Evolutionary conservation across 2,113 vertebrate species (phyloP).

Genomic region (Prolemur simus): DNA sequence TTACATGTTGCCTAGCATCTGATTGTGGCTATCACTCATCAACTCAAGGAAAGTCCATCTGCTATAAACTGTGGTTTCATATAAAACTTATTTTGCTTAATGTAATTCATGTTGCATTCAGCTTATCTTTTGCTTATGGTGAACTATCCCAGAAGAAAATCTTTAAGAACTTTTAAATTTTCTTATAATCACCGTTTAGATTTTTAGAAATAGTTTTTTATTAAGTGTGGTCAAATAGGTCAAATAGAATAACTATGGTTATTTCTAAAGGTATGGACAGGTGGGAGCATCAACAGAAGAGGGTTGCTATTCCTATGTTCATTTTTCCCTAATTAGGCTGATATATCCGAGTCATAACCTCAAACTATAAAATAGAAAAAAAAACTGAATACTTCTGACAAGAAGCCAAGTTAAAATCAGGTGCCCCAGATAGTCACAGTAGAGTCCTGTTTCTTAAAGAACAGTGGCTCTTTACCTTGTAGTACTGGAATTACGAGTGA

Average conservation of each 20-base stretch:
- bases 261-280: neutral
- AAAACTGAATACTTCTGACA: neutral
- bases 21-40: neutral
- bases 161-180: neutral
- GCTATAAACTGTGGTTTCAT: neutral
- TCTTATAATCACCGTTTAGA: neutral
- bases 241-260: neutral
- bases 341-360: neutral
- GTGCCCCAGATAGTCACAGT: neutral
- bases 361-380: neutral
- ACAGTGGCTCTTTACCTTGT: neutral
- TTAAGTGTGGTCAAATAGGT: neutral
- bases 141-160: neutral
- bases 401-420: neutral
- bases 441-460: neutral
- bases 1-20: neutral
- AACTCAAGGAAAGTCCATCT: neutral
- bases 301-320: neutral
- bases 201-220: neutral
- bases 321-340: neutral
- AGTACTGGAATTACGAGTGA: neutral
- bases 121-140: neutral
- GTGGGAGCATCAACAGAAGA: neutral
- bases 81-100: conserved; percentile 6
- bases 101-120: neutral